These are phyloP conservation scores for Periophthalmus magnuspinnatus DNA, from an alignment of 2,797 vertebrate genomes.

Conservation along the genomic window DNA sequence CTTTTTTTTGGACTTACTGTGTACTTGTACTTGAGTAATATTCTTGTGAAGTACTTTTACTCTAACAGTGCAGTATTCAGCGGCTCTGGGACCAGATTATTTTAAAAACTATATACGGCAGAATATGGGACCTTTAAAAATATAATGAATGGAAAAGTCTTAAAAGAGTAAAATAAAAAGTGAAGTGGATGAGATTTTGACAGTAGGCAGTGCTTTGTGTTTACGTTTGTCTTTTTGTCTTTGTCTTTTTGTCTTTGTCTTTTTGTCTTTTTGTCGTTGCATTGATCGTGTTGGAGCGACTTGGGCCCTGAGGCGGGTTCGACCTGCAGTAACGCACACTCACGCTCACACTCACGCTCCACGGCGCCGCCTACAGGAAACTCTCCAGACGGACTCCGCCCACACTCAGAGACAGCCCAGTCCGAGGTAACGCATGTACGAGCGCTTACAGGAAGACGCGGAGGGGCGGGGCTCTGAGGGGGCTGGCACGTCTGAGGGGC, in stretches of 20 bases:
- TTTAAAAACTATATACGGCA: too few relatives aligned
- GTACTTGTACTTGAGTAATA: too few relatives aligned
- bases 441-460: slow-evolving; percentile 87
- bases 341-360: not conserved
- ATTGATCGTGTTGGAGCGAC: not conserved
- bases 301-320: not conserved
- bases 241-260: too few relatives aligned
- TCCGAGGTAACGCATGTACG: slow-evolving; percentile 95
- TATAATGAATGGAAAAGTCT: not conserved
- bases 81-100: too few relatives aligned
- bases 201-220: not conserved
- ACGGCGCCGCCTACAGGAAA: not conserved
- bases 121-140: not conserved
- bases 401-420: slow-evolving; percentile 86
- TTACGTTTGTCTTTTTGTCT: not conserved
- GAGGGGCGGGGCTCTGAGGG: slow-evolving; percentile 64
- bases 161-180: not conserved
- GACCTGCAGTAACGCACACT: not conserved
- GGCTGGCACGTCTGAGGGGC: too few relatives aligned
- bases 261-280: too few relatives aligned
- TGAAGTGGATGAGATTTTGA: not conserved
- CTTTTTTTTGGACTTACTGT: too few relatives aligned
- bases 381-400: not conserved
- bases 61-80: too few relatives aligned
- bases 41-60: too few relatives aligned